A percentile compares a stretch with the other conserved stretches of the same genome.
Evolutionary conservation across 2,113 vertebrate genomes (phyloP).

Genomic region (Argyrosomus japonicus): DNA sequence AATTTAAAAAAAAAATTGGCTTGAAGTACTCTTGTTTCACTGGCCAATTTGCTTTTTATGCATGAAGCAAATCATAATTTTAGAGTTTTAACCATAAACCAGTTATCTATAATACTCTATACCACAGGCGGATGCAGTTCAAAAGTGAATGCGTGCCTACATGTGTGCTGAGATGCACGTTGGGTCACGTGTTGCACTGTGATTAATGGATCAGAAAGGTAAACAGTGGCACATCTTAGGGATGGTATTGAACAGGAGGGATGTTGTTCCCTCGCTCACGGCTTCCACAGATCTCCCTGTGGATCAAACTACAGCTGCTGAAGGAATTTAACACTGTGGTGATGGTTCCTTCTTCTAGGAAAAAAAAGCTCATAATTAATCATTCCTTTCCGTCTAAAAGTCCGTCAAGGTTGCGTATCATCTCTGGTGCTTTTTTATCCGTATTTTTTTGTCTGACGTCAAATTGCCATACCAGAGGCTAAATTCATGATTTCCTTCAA

Average conservation of each 20-base stretch:
- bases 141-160: background rate
- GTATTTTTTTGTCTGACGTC: background rate
- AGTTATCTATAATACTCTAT: background rate
- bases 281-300: background rate
- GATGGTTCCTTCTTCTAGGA: slow-evolving; percentile 1
- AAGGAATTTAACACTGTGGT: slow-evolving; percentile 50
- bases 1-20: background rate
- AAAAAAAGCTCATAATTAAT: slow-evolving; percentile 1
- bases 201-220: slow-evolving; percentile 48
- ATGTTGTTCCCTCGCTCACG: slow-evolving; percentile 5
- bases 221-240: slow-evolving; percentile 32
- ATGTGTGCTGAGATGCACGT: slow-evolving; percentile 29
- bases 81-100: background rate
- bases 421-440: background rate
- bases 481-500: background rate
- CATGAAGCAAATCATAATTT: background rate
- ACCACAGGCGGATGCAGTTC: too few species aligned
- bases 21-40: background rate
- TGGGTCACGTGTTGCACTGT: slow-evolving; percentile 30
- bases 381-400: background rate
- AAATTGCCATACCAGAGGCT: background rate
- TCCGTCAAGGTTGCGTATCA: background rate
- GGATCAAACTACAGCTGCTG: slow-evolving; percentile 18
- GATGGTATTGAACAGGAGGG: slow-evolving; percentile 39
- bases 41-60: background rate